A percentile compares a stretch with the other conserved stretches of the same genome.
phyloP scores from a whole-genome alignment of 35 echinoderm and acorn worm genomes.

The Ptychodera flava region DNA sequence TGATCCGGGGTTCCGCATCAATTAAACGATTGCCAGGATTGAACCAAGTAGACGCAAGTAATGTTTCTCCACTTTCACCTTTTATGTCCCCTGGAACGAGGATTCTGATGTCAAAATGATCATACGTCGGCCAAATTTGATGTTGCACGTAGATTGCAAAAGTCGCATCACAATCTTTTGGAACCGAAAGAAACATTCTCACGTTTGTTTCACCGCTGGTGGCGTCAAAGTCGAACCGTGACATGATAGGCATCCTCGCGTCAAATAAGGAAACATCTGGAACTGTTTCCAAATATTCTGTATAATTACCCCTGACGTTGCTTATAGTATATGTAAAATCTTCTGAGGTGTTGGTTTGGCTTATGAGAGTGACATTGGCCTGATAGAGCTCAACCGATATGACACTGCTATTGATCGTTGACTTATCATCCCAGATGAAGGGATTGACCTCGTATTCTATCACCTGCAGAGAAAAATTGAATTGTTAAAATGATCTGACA shows the following conservation, averaged over 20 bases:
- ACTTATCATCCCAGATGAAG: not conserved
- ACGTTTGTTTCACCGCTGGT: not conserved
- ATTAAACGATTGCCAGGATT: not conserved
- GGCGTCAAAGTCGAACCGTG: not conserved
- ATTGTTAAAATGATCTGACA: not conserved
- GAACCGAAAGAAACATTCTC: not conserved
- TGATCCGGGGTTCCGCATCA: not conserved
- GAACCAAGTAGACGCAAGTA: not conserved
- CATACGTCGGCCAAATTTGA: not conserved
- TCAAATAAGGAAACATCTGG: not conserved
- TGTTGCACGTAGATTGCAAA: not conserved
- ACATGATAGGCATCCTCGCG: not conserved
- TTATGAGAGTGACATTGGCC: not conserved
- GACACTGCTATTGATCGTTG: not conserved
- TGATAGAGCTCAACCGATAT: not conserved
- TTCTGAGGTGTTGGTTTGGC: not conserved
- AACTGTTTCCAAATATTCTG: not conserved
- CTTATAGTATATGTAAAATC: not conserved
- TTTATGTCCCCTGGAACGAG: not conserved
- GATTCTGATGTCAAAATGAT: not conserved
- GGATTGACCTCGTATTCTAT: not conserved
- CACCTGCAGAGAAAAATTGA: not conserved
- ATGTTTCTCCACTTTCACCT: not conserved
- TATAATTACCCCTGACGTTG: not conserved
- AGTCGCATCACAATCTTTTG: not conserved